Percentiles rank a stretch among this genome's conserved stretches.
These are phyloP conservation scores for Hylaeus anthracinus DNA, from an alignment of 1,140 invertebrate genomes.

Conservation along the genomic window DNA sequence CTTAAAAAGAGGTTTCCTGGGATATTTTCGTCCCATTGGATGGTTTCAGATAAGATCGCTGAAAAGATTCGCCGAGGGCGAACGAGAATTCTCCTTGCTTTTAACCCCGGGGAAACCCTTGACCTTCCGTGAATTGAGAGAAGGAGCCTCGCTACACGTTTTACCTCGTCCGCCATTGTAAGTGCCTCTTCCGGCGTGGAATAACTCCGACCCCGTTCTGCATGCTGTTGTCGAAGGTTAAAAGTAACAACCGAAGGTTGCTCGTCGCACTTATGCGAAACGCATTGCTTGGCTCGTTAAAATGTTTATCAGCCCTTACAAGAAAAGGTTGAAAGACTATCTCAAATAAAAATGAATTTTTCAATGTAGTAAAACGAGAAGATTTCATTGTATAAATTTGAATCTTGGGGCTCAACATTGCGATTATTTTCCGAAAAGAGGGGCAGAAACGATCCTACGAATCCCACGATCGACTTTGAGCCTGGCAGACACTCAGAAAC, in stretches of 20 bases:
- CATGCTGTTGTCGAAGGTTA: slow-evolving; percentile 12
- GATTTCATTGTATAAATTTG: too few species aligned
- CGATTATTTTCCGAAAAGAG: too few species aligned
- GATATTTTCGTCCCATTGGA: slow-evolving; percentile 17
- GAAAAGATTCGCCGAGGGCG: slow-evolving; percentile 14
- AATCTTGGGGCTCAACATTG: too few species aligned
- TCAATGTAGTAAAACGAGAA: too few species aligned
- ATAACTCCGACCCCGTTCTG: slow-evolving; percentile 21
- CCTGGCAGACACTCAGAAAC: too few species aligned
- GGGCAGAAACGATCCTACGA: too few species aligned
- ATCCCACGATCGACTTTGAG: too few species aligned
- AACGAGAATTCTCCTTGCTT: slow-evolving; percentile 31
- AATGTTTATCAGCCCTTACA: too few species aligned
- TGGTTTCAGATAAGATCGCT: slow-evolving; percentile 25
- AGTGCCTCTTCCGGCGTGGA: slow-evolving; percentile 22
- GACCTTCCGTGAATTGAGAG: slow-evolving; percentile 37
- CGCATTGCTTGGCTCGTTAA: too few species aligned
- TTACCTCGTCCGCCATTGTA: slow-evolving; percentile 28
- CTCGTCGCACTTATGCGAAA: neutral
- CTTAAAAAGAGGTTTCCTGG: neutral
- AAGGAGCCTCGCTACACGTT: slow-evolving; percentile 16
- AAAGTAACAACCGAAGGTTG: neutral
- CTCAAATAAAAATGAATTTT: too few species aligned
- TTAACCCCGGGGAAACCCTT: slow-evolving; percentile 37
- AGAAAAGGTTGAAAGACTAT: too few species aligned